A percentile compares a stretch with the other conserved stretches of the same genome.
phyloP scores from a whole-genome alignment of 2,888 invertebrate genomes.

The Drosophila glabriapex region DNA sequence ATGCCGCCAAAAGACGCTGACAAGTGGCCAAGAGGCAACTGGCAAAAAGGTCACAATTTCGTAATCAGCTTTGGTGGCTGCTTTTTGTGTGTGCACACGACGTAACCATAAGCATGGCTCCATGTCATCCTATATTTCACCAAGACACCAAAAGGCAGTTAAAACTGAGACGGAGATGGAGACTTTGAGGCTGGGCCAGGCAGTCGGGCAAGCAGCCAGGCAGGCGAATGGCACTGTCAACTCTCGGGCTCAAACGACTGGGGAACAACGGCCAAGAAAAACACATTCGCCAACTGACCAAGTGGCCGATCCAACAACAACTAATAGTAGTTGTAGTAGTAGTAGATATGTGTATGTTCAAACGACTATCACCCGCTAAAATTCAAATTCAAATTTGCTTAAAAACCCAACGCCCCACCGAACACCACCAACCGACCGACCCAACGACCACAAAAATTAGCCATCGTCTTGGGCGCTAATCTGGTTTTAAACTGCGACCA shows the following conservation, averaged over 20 bases:
- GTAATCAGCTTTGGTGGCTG: conserved; percentile 67
- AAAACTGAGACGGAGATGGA: conserved; percentile 8
- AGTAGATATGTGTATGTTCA: conserved; percentile 57
- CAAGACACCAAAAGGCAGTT: conserved; percentile 53
- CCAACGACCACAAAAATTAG: conserved; percentile 72
- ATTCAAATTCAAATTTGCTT: conserved; percentile 82
- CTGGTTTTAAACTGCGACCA: conserved; percentile 79
- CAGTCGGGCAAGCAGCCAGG: conserved; percentile 4
- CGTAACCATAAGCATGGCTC: conserved; percentile 77
- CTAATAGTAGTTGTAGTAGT: conserved; percentile 27
- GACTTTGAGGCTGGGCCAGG: conserved; percentile 28
- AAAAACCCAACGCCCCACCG: conserved; percentile 43
- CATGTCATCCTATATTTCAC: conserved; percentile 82
- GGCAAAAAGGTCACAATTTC: conserved; percentile 78
- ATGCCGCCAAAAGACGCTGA: conserved; percentile 74
- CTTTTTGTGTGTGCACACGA: conserved; percentile 44
- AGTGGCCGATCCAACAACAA: conserved; percentile 56
- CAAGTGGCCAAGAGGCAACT: conserved; percentile 66
- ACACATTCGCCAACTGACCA: conserved; percentile 79
- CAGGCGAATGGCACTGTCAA: conserved; percentile 68
- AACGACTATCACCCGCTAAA: conserved; percentile 81
- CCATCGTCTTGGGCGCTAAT: conserved; percentile 81
- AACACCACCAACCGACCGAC: conserved; percentile 14
- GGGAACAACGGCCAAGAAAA: conserved; percentile 46
- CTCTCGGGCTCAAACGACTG: conserved; percentile 61